A percentile compares a stretch with the other conserved stretches of the same genome.
Evolutionary conservation across 1,140 invertebrate genomes (phyloP).

Genomic region (Aphaenogaster floridana): DNA sequence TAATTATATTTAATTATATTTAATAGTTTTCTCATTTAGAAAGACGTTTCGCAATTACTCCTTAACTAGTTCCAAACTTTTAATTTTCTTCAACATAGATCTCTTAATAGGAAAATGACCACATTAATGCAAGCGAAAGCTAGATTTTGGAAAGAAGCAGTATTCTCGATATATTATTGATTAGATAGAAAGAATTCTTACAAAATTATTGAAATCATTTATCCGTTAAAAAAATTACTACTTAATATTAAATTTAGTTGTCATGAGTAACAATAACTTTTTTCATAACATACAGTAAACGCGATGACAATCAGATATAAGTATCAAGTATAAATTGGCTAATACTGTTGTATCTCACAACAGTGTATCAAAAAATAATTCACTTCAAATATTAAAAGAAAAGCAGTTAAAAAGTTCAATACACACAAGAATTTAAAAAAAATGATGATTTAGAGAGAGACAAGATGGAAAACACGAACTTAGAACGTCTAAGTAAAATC

Average conservation of each 20-base stretch:
- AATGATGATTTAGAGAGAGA: background rate
- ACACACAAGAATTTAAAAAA: background rate
- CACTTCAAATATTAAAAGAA: background rate
- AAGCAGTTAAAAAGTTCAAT: background rate
- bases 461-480: background rate
- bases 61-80: background rate
- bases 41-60: background rate
- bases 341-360: background rate
- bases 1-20: background rate
- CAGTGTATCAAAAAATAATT: background rate
- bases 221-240: background rate
- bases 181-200: background rate
- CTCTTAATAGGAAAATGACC: background rate
- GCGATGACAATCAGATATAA: background rate
- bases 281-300: background rate
- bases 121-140: background rate
- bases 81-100: background rate
- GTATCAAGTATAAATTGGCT: background rate
- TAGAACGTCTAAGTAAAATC: background rate
- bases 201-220: conserved; percentile 5
- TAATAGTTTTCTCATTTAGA: background rate
- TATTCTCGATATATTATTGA: background rate
- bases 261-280: background rate
- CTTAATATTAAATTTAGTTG: background rate
- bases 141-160: background rate